Evolutionary conservation across 2,797 vertebrate genomes (phyloP), one percentile per base, ranked within the genome.

Genomic region (Pyrrhura leucotis): DNA sequence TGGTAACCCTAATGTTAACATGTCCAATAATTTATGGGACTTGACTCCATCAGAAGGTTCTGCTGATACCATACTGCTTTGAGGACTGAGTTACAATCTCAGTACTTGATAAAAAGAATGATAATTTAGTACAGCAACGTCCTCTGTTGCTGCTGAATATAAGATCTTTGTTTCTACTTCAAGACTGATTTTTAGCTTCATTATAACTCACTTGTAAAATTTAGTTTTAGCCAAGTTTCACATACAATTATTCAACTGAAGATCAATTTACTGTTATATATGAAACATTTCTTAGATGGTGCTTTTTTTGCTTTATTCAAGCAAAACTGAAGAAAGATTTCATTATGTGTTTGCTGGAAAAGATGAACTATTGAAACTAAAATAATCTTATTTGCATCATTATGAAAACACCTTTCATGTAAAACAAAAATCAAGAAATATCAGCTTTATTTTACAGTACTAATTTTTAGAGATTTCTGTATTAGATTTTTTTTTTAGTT

Each of bases 11-110:
- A 65, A 94, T 69, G 42, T 80, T 92, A 95, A 76, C 31, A 40
- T 74, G 48, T 62, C 48, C 71, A 92, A 78, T 88, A 95, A 92
- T 73, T 77, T 10, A 54, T 35, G 22, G 74, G 84, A 92, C 42
- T 72, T 76, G 50, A 93, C 90, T 90, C 12, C n/a, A 67, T 90
- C 5, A 4, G 22, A 83, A 54, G 22, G 44, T 45, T 93, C 35
- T 93, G 35, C n/a, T 91, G 45, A 96, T 47, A 72, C n/a, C 12
- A 74, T 62, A 31, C 33, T 71, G 37, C 19, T 20, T 95, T 89
- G 14, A 15, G 31, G 25, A 35, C 19, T 92, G 68, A 95, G 80
- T 90, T 86, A 58, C 6, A 79, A 14, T 77, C n/a, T 91, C 20
- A 37, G 9, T 21, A 80, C 29, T 35, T 83, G 51, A 84, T 33